phyloP scores from a whole-genome alignment of 92 coral and sea anemone genomes.

The Epizoanthus fatuus region DNA sequence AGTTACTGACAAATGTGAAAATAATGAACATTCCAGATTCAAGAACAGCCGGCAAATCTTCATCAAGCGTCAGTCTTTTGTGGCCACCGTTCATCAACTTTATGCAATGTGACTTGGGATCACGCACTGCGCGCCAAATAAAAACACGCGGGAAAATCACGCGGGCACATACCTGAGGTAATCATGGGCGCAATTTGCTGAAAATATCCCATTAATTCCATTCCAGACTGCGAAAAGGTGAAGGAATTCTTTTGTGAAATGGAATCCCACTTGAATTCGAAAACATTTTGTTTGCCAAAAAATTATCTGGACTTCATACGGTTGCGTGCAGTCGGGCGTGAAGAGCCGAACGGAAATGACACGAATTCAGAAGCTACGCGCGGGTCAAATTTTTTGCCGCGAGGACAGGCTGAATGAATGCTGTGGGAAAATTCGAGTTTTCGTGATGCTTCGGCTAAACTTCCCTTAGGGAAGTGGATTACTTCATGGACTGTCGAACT shows the following conservation, averaged over 20 bases:
- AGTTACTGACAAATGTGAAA: constrained; percentile 3
- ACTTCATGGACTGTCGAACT: not conserved
- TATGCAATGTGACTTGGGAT: not conserved
- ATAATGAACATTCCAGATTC: not conserved
- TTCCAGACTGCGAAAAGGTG: not conserved
- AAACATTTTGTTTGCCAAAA: not conserved
- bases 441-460: constrained; percentile 1
- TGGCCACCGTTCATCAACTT: not conserved
- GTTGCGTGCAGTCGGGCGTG: too few relatives aligned
- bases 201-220: not conserved
- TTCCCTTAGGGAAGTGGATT: constrained; percentile 10
- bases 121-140: constrained; percentile 31
- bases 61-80: not conserved
- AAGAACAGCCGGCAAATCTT: constrained; percentile 14
- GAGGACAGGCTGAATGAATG: not conserved
- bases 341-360: not conserved
- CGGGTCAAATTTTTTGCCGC: constrained; percentile 13
- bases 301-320: not conserved
- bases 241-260: not conserved
- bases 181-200: not conserved
- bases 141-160: not conserved
- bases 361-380: constrained; percentile 6
- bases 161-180: not conserved
- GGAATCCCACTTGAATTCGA: not conserved
- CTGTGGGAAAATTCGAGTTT: not conserved